Evolutionary conservation across 2,113 vertebrate genomes (phyloP), one percentile per base, ranked within the genome.

Genomic region (Suncus etruscus): DNA sequence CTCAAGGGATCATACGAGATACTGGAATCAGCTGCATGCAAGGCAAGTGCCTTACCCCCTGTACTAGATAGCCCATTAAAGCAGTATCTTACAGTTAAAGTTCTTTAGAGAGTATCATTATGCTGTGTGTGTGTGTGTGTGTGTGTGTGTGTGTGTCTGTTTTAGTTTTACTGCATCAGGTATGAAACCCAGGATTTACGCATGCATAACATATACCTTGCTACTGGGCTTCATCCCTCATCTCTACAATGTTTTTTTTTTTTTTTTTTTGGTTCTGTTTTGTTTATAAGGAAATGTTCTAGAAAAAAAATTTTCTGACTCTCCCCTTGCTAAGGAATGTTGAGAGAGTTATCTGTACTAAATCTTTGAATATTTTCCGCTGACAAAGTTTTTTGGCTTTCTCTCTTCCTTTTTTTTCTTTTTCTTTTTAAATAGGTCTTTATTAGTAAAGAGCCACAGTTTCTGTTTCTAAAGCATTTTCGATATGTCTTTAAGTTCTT

Each of bases 381-480:
- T 86, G 86, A 90, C 65, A 22, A 74, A 31, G 70, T 31, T 22
- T 24, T 51, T 65, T 65, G 48, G 58, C 39, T 70, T 50, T 51
- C 20, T 29, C 18, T 24, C 45, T 5, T 3, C 5, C 20, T 14
- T 79, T 39, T 39, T 39, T 39, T 39, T 5, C 5, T 39, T 2
- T 54, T 54, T 54, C 1, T 54, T 54, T 54, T 54, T 54, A 16
- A 54, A 54, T 12, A 5, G 80, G 48, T 66, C 72, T 83, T 88
- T 69, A 63, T 85, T 90, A 83, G 39, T n/a, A 61, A 86, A 73
- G 68, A 76, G 48, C 61, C 68, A 4, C 31, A 0, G 54, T 31
- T 86, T 78, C 76, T 68, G 39, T 86, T 86, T 65, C 81, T 82
- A 27, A 80, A 91, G 87, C 63, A n/a, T 86, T 92, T 93, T 73